Percentiles rank a stretch among this genome's conserved stretches.
Conservation (phyloP, 2,888 invertebrate genomes). For the Stegophylla sp. region DNA sequence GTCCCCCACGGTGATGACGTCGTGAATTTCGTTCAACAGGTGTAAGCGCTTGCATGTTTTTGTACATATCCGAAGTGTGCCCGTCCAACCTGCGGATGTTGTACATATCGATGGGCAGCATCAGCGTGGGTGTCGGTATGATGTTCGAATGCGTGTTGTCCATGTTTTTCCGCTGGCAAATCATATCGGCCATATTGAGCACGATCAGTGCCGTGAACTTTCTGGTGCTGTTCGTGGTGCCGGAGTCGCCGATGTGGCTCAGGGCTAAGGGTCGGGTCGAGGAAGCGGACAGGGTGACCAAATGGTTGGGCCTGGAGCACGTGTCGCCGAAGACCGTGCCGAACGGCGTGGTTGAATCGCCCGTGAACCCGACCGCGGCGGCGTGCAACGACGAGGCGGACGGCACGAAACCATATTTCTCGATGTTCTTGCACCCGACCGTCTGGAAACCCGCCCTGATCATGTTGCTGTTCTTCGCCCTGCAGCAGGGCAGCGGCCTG, state of each 20-base stretch:
- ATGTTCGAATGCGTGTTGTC: slow-evolving; percentile 24
- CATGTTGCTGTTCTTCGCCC: no score
- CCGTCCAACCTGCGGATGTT: slow-evolving; percentile 7
- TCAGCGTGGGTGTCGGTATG: slow-evolving; percentile 18
- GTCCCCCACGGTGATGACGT: no score
- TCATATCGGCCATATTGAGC: slow-evolving; percentile 1
- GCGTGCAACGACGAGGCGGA: no score
- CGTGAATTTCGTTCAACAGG: background rate
- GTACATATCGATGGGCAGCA: background rate
- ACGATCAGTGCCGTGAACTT: background rate
- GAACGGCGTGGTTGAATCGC: background rate
- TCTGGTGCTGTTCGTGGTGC: slow-evolving; percentile 12
- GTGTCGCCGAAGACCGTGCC: background rate
- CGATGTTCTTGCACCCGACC: no score
- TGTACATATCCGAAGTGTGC: slow-evolving; percentile 39
- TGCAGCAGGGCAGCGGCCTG: no score
- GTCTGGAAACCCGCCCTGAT: no score
- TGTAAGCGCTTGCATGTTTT: background rate
- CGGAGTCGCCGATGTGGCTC: slow-evolving; percentile 54
- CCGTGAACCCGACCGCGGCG: no score
- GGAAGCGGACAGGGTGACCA: background rate
- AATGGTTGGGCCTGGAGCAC: background rate
- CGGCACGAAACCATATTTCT: no score
- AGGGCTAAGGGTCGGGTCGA: slow-evolving; percentile 6
- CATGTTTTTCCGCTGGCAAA: slow-evolving; percentile 17